phyloP scores from a whole-genome alignment of 2,797 vertebrate genomes.

The Hapalemur alaotrensis region DNA sequence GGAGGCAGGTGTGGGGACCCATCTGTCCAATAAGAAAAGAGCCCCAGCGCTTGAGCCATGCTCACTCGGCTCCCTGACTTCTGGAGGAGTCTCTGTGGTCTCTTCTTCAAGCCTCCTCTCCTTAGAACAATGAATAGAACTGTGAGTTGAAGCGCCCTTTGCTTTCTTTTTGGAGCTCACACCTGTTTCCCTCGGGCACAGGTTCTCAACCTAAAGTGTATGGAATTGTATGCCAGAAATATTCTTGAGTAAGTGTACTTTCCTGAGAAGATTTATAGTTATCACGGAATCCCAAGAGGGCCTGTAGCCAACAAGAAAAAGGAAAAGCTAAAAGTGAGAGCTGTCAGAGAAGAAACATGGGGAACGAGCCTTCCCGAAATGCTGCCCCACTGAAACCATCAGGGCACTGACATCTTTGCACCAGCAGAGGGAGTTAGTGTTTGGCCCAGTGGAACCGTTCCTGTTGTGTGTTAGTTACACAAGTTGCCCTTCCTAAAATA shows the following conservation, averaged over 20 bases:
- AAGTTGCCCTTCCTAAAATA: neutral
- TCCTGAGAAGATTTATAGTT: neutral
- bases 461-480: neutral
- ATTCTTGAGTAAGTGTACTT: neutral
- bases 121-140: neutral
- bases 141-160: neutral
- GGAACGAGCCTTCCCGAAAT: neutral
- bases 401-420: neutral
- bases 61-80: neutral
- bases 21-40: neutral
- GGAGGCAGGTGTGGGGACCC: neutral
- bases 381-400: neutral
- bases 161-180: neutral
- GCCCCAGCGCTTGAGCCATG: neutral
- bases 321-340: neutral
- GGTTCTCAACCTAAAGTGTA: neutral
- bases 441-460: neutral
- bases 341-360: neutral
- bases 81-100: neutral
- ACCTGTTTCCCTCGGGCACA: neutral
- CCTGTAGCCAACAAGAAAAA: neutral
- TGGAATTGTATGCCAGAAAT: neutral
- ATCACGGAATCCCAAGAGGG: neutral
- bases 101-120: neutral
- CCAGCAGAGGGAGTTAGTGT: slow-evolving; percentile 65